These are phyloP conservation scores for Parapsyche elsis DNA, from an alignment of 1,140 invertebrate species.

Conservation along the genomic window DNA sequence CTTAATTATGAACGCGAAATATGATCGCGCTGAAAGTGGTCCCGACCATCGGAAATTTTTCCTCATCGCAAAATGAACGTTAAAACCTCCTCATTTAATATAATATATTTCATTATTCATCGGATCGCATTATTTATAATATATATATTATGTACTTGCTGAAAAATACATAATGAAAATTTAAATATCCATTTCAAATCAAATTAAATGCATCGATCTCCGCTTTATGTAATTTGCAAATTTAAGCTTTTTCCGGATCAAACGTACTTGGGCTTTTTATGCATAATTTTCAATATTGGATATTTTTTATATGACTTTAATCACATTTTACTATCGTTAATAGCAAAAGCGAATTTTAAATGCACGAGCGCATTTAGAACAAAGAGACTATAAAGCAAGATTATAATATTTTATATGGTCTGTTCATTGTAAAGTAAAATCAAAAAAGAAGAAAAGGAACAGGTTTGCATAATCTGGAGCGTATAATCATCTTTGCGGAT, in stretches of 20 bases:
- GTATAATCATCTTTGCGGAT: slow-evolving; percentile 24
- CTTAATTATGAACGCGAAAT: slow-evolving; percentile 28
- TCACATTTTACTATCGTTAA: neutral
- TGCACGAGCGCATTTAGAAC: neutral
- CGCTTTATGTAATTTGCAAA: too few relatives aligned
- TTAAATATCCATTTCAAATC: too few relatives aligned
- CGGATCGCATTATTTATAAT: too few relatives aligned
- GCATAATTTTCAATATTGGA: too few relatives aligned
- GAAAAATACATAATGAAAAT: neutral
- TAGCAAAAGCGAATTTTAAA: slow-evolving; percentile 1
- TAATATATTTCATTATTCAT: too few relatives aligned
- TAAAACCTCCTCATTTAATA: too few relatives aligned
- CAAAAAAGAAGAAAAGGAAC: slow-evolving; percentile 7
- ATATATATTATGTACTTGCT: too few relatives aligned
- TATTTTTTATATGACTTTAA: neutral
- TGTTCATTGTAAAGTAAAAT: neutral
- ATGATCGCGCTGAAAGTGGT: neutral
- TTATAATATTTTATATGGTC: neutral
- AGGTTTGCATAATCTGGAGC: slow-evolving; percentile 30
- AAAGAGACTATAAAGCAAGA: slow-evolving; percentile 17
- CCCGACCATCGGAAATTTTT: neutral
- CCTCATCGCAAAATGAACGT: too few relatives aligned
- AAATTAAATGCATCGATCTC: too few relatives aligned
- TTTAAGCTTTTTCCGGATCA: too few relatives aligned
- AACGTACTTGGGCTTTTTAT: too few relatives aligned